Base-by-base conservation (phyloP, 2,113 vertebrate species). In the Lepus europaeus region DNA sequence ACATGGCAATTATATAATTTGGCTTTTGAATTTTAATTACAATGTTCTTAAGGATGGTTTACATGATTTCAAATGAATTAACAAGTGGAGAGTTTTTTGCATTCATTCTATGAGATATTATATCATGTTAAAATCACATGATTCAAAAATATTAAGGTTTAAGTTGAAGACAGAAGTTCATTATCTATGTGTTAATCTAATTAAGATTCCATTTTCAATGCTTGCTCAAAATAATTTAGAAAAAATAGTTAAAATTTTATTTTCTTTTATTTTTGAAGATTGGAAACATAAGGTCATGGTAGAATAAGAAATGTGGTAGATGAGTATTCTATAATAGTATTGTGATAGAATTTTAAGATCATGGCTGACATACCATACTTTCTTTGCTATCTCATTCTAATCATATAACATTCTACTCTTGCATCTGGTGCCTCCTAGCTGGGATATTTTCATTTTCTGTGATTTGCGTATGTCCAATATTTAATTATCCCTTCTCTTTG, bases 31-130 rank as follows among this genome's bases (percentile, higher is more conserved):
- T 78, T 95, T 70, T 66, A 53, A 80, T 73, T 63, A 64, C 53
- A 93, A n/a, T 64, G 27, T 10, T 63, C 85, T 84, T 74, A 29
- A 80, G n/a, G 22, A n/a, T 10, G 3, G 10, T 74, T 68, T 78
- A 66, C 33, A 63, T 79, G 4, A 93, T 84, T 88, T 89, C 56
- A 79, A 11, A 4, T 31, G 29, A 93, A 79, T 31, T 33, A 93
- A 85, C 23, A 73, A 88, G 8, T 53, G 2, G 19, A 3, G 19
- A 78, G 6, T 59, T 22, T 61, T 85, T 96, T 88, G 11, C 31
- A n/a, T 68, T 6, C 69, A 27, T 19, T 61, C 31, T 79, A 70
- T 73, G 29, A 27, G 25, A 85, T 49, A 81, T 1, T 77, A 29
- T 64, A 74, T 39, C 6, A 10, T 73, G 5, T 78, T 87, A 68